These are phyloP conservation scores for Orchestes rusci DNA, from an alignment of 2,888 invertebrate species.

Conservation along the genomic window DNA sequence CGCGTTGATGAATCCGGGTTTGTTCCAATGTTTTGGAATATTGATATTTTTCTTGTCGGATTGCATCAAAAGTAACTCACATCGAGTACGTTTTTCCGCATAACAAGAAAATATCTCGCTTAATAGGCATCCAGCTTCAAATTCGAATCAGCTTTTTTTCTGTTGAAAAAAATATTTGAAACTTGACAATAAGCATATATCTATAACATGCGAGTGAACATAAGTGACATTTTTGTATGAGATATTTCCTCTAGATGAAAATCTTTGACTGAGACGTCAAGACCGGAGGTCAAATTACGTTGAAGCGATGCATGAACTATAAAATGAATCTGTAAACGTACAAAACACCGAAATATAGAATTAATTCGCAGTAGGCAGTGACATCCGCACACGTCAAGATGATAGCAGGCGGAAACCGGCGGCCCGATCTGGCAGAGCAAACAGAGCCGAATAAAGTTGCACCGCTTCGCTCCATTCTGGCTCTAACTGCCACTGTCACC, in stretches of 20 bases:
- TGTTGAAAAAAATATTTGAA: too few species aligned
- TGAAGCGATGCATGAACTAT: slow-evolving; percentile 22
- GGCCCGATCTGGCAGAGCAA: slow-evolving; percentile 13
- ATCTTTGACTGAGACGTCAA: slow-evolving; percentile 8
- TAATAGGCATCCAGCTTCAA: too few species aligned
- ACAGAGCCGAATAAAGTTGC: slow-evolving; percentile 20
- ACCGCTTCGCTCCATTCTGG: slow-evolving; percentile 7
- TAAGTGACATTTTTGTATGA: too few species aligned
- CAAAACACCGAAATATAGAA: slow-evolving; percentile 25
- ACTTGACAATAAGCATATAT: too few species aligned
- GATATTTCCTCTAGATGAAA: too few species aligned
- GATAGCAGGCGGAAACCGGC: slow-evolving; percentile 22
- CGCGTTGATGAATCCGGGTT: neutral
- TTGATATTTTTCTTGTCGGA: too few species aligned
- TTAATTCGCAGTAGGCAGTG: slow-evolving; percentile 24
- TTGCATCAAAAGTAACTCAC: too few species aligned
- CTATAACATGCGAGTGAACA: too few species aligned
- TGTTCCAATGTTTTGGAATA: too few species aligned
- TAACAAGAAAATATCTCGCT: too few species aligned
- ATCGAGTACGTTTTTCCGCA: too few species aligned
- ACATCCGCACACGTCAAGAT: slow-evolving; percentile 24
- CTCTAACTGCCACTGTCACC: slow-evolving; percentile 19
- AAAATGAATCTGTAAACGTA: slow-evolving; percentile 24
- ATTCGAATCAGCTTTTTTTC: too few species aligned
- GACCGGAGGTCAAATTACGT: slow-evolving; percentile 12